These are phyloP conservation scores for Embidobia sp. DNA, from an alignment of 2,888 invertebrate genomes.

Conservation along the genomic window DNA sequence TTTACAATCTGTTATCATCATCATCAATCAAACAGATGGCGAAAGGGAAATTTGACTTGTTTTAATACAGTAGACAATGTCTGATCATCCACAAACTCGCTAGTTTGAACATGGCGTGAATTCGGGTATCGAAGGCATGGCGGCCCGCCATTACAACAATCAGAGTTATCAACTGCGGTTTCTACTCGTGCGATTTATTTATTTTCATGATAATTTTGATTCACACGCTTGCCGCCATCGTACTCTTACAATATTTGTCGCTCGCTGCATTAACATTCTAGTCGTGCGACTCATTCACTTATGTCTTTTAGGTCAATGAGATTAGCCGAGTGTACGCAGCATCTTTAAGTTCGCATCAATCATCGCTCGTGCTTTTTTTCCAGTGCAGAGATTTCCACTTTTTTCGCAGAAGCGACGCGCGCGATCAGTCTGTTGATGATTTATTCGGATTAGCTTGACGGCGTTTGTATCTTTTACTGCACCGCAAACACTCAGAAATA, in stretches of 20 bases:
- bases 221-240: slow-evolving; percentile 24
- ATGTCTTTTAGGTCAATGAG: slow-evolving; percentile 56
- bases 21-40: too few relatives aligned
- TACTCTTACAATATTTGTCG: slow-evolving; percentile 40
- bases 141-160: neutral
- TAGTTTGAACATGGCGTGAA: too few relatives aligned
- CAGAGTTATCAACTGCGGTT: slow-evolving; percentile 31
- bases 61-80: too few relatives aligned
- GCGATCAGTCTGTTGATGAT: too few relatives aligned
- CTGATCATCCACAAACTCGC: too few relatives aligned
- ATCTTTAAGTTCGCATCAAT: slow-evolving; percentile 46
- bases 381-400: neutral
- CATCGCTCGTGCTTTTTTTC: slow-evolving; percentile 20
- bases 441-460: too few relatives aligned
- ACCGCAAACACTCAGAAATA: too few relatives aligned
- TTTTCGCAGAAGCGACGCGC: too few relatives aligned
- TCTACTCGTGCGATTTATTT: slow-evolving; percentile 18
- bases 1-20: too few relatives aligned
- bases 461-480: too few relatives aligned
- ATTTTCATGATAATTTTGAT: slow-evolving; percentile 52
- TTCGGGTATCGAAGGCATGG: too few relatives aligned
- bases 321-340: slow-evolving; percentile 44
- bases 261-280: slow-evolving; percentile 48
- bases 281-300: slow-evolving; percentile 52
- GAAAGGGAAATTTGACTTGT: too few relatives aligned